Percentiles rank a stretch among this genome's conserved stretches.
phyloP scores from a whole-genome alignment of 1,140 invertebrate genomes.

The Panulirus ornatus region DNA sequence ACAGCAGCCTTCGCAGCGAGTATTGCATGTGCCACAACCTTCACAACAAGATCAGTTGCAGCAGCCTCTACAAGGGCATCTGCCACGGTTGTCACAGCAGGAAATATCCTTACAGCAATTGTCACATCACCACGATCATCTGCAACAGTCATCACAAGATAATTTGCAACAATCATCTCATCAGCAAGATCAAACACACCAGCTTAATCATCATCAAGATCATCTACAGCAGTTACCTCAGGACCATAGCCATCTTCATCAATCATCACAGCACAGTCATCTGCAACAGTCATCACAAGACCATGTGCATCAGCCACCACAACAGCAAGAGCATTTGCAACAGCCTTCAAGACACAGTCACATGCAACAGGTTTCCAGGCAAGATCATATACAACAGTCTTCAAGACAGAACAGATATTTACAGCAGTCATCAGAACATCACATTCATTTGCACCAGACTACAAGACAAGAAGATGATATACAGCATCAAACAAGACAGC shows the following conservation, averaged over 20 bases:
- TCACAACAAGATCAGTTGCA: background rate
- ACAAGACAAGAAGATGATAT: background rate
- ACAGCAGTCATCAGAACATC: background rate
- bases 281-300: background rate
- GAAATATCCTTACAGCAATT: background rate
- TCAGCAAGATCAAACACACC: background rate
- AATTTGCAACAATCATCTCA: slow-evolving; percentile 16
- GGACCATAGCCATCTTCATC: background rate
- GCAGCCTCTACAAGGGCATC: background rate
- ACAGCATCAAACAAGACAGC: background rate
- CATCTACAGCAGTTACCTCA: slow-evolving; percentile 3
- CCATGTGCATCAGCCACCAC: background rate
- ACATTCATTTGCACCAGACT: background rate
- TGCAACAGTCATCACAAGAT: slow-evolving; percentile 19
- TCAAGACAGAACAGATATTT: slow-evolving; percentile 4
- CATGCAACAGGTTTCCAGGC: no score
- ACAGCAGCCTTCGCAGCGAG: background rate
- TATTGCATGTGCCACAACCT: background rate
- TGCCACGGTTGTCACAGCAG: background rate
- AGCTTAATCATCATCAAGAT: background rate
- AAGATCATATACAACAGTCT: background rate
- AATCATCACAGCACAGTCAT: background rate
- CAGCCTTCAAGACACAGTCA: background rate
- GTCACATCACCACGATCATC: background rate
- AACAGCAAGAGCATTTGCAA: slow-evolving; percentile 5